Base-by-base conservation (phyloP, 2,888 invertebrate species). In the Pollenia amentaria region DNA sequence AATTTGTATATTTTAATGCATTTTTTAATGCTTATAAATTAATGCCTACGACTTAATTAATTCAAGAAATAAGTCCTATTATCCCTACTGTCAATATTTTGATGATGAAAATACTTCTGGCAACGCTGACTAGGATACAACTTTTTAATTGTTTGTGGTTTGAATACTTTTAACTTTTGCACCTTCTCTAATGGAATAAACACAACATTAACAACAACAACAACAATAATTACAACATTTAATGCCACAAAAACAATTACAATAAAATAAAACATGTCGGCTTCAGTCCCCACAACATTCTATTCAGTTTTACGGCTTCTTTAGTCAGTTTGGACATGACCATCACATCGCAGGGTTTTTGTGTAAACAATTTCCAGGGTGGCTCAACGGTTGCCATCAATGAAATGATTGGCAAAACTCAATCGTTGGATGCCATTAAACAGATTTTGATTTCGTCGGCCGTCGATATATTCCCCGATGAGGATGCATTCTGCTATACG, bases 401-500 rank as follows among this genome's bases (percentile, higher is more conserved):
- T 72, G 91, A 92, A 2, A 91, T 93, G 89, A 89, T 93, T 67
- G 94, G 93, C 16, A 91, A 90, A 81, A 91, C 91, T 0, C 48
- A 92, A 3, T 90, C 84, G 11, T 86, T 93, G 48, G 76, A 89
- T n/a, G 92, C 92, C 55, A 88, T 93, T 2, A 93, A 92, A 87
- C 89, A 91, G 44, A 91, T 89, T 9, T 89, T 93, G 7, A 95
- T 95, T 8, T 94, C 94, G 2, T 95, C 96, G 0, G 97, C 97
- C 0, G 95, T 97, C 78, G 97, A 98, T 90, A 94, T 98, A 84
- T 98, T 98, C 91, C 97, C 98, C 0, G 96, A 96, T 72, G 95
- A 95, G 89, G 98, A 98, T 91, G 96, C 95, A 0, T 95, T 96
- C 91, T 95, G 95, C 90, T 96, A 97, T 91, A 94, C 97, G 1